Evolutionary conservation across 2,888 invertebrate genomes (phyloP), one percentile per base, ranked within the genome.

Genomic region (Gerosis bhagava): DNA sequence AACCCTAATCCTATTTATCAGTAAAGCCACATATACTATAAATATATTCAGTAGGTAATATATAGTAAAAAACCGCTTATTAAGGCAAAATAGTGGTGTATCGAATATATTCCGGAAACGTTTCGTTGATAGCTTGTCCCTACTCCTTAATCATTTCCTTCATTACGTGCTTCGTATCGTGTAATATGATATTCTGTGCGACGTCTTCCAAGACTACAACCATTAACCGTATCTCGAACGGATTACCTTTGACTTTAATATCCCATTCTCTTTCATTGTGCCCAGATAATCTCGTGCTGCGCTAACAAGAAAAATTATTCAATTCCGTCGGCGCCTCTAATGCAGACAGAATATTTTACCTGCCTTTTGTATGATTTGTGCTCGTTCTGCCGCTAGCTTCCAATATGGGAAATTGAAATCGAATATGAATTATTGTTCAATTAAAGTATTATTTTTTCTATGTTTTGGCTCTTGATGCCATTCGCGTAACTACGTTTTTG

Each of bases 231-330:
- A 37, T 45, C 37, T 45, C 16, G 24, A 45, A 45, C 31, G 45
- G 45, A 45, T 45, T 45, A 45, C 45, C 45, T 45, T 37, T 45
- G 45, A 45, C 45, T 37, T 45, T 19, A 37, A 45, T 45, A 45
- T 31, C 37, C 31, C 19, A 45, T 45, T 45, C 45, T 31, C 29
- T 45, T 37, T 45, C 45, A 45, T 45, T 15, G 36, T 31, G 16
- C 45, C 5, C 36, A 31, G 44, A 45, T 45, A 37, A 45, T 45
- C 29, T 45, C 31, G 37, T 45, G 37, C 17, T 45, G 29, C 22
- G 44, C 45, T 45, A 45, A 45, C 44, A 37, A 45, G 45, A 45
- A 45, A 37, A 45, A 45, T 45, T 45, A 45, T 45, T 31, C 45
- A 45, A 37, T 37, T 31, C 44, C 12, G 17, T 13, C 37, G 29